phyloP scores from a whole-genome alignment of 2,113 vertebrate genomes.

The Muntiacus reevesi region DNA sequence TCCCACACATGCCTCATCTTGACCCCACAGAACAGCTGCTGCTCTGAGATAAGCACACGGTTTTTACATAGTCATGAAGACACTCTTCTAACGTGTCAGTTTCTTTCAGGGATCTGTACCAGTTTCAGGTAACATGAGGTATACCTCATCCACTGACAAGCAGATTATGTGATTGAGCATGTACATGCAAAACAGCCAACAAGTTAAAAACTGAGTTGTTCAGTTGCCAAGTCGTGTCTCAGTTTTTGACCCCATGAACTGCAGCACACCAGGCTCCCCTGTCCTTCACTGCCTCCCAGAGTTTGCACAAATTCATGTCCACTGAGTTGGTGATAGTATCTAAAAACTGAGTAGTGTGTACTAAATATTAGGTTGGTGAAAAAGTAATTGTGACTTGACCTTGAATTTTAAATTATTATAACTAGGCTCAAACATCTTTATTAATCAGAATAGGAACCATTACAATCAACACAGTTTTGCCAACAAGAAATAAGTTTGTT shows the following conservation, averaged over 20 bases:
- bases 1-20: not conserved
- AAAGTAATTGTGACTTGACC: not conserved
- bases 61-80: not conserved
- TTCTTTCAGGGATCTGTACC: not conserved
- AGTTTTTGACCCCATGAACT: not conserved
- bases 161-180: not conserved
- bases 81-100: not conserved
- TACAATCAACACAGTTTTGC: not conserved
- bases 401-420: not conserved
- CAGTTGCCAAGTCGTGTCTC: not conserved
- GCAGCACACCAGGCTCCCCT: not conserved
- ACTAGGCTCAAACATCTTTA: not conserved
- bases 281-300: not conserved
- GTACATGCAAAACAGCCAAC: not conserved
- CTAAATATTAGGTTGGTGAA: not conserved
- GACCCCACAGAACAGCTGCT: slow-evolving; percentile 2
- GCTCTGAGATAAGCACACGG: slow-evolving; percentile 29
- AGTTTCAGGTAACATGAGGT: not conserved
- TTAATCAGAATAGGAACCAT: not conserved
- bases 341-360: not conserved
- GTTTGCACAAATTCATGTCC: not conserved
- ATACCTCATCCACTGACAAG: not conserved
- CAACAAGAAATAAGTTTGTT: not conserved
- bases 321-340: not conserved
- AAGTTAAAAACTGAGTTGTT: not conserved